Conservation (phyloP, 1,140 invertebrate genomes). For the Bombus waltoni region DNA sequence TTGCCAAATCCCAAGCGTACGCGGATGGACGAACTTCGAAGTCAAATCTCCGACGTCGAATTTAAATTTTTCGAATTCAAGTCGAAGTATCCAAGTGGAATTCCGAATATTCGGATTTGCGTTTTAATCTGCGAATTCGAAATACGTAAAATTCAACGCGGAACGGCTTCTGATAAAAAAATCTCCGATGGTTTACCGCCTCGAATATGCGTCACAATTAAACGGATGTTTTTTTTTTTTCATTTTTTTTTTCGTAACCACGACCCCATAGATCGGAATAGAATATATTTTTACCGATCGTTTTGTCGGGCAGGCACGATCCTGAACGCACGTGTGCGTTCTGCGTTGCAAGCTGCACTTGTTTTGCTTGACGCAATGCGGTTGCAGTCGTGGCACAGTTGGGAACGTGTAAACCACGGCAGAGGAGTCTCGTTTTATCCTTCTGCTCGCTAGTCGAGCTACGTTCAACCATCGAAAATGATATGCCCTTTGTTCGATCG, state of each 20-base stretch:
- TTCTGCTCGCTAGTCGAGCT: not conserved
- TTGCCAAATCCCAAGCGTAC: too few species aligned
- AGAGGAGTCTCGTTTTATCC: conserved; percentile 5
- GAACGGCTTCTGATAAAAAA: too few species aligned
- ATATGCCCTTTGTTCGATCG: not conserved
- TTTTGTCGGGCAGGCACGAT: not conserved
- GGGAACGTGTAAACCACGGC: not conserved
- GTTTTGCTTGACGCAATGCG: conserved; percentile 5
- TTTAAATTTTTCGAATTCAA: too few species aligned
- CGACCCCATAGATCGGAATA: not conserved
- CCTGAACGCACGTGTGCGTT: not conserved
- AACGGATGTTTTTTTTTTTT: not conserved
- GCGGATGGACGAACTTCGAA: too few species aligned
- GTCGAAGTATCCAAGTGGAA: too few species aligned
- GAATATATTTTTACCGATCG: not conserved
- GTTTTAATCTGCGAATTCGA: too few species aligned
- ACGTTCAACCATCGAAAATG: conserved; percentile 12
- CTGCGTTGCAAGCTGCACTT: not conserved
- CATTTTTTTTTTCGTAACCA: not conserved
- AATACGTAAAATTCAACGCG: too few species aligned
- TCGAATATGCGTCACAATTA: not conserved
- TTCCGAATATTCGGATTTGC: too few species aligned
- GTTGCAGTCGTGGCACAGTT: not conserved
- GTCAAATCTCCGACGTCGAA: too few species aligned
- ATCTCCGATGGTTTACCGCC: too few species aligned